Percentiles rank a stretch among this genome's conserved stretches.
phyloP scores from a whole-genome alignment of 2,797 vertebrate genomes.

The Thripadectes ignobilis region DNA sequence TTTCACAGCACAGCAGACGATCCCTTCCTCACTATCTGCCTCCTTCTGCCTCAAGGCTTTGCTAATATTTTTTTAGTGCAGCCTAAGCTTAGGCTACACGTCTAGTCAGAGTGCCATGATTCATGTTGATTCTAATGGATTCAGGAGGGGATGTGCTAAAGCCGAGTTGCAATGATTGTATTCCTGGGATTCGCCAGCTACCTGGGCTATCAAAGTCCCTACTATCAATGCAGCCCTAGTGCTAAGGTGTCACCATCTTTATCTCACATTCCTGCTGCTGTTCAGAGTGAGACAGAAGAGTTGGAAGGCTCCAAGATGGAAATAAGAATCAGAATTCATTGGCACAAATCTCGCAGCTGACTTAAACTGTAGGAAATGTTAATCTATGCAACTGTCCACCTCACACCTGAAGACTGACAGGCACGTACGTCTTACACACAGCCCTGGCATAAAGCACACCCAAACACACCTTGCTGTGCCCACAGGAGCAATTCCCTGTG shows the following conservation, averaged over 20 bases:
- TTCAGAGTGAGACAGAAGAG: background rate
- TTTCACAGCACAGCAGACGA: constrained; percentile 1
- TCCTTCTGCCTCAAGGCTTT: background rate
- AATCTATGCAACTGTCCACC: background rate
- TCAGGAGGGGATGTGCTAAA: background rate
- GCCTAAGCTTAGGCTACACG: background rate
- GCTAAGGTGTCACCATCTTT: constrained; percentile 55
- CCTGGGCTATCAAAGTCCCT: background rate
- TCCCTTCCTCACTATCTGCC: background rate
- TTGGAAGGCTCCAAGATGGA: background rate
- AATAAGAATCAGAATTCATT: background rate
- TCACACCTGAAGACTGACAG: background rate
- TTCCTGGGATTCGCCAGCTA: background rate
- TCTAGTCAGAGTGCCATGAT: background rate
- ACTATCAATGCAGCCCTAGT: background rate
- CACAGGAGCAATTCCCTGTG: background rate
- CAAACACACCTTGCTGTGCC: background rate
- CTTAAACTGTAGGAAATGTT: background rate
- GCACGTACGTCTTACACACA: background rate
- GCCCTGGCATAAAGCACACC: background rate
- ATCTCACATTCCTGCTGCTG: background rate
- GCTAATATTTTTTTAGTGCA: background rate
- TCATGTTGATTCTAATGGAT: background rate
- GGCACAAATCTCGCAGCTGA: constrained; percentile 11
- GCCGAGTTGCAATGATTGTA: background rate